phyloP scores from a whole-genome alignment of 92 coral and sea anemone species.

The Phenganax stokvisi region DNA sequence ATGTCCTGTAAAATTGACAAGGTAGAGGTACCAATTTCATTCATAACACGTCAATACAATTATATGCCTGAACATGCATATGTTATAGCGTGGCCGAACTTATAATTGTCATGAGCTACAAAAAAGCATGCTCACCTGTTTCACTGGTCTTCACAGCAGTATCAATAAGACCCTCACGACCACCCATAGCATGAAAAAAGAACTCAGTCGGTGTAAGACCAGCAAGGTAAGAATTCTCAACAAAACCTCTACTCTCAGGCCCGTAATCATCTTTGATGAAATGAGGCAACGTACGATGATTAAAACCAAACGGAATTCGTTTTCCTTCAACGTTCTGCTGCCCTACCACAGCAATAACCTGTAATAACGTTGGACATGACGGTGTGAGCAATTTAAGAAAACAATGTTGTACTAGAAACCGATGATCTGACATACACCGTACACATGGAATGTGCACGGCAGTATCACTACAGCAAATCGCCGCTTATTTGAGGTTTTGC shows the following conservation, averaged over 20 bases:
- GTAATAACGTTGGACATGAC: not conserved
- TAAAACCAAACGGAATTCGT: constrained; percentile 99
- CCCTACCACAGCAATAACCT: constrained; percentile 99
- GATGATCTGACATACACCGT: too few species aligned
- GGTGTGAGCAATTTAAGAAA: too few species aligned
- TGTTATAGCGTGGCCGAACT: too few species aligned
- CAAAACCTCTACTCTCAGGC: constrained; percentile 99
- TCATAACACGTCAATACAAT: too few species aligned
- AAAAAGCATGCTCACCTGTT: constrained; percentile 62
- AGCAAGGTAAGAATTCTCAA: constrained; percentile 99
- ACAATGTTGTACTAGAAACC: too few species aligned
- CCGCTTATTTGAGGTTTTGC: too few species aligned
- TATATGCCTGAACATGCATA: too few species aligned
- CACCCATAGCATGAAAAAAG: constrained; percentile 99
- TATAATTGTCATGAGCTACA: not conserved
- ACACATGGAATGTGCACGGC: too few species aligned
- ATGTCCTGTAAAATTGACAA: too few species aligned
- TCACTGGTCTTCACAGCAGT: constrained; percentile 99
- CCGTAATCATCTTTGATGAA: constrained; percentile 99
- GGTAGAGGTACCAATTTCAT: too few species aligned
- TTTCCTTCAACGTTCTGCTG: constrained; percentile 99
- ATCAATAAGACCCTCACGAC: constrained; percentile 99
- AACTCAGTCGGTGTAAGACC: constrained; percentile 99
- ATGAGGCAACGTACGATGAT: constrained; percentile 97
- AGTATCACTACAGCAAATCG: too few species aligned